A percentile compares a stretch with the other conserved stretches of the same genome.
Conservation (phyloP, 2,888 invertebrate species). For the Drosophila tanythrix region DNA sequence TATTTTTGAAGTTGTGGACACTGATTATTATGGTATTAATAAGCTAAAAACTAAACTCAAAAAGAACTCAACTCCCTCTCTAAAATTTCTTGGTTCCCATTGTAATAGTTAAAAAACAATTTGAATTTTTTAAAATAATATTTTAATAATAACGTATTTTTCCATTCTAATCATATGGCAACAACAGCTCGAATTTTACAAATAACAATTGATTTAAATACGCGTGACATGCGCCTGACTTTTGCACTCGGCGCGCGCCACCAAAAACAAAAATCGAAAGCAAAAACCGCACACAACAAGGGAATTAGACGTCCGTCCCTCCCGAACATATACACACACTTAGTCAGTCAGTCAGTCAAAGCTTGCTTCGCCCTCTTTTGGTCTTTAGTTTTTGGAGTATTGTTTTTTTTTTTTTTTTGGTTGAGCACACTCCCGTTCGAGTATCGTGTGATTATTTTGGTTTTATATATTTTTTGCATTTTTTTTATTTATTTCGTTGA, state of each 20-base stretch:
- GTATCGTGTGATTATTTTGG: conserved; percentile 75
- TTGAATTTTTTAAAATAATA: not conserved
- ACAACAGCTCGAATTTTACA: conserved; percentile 6
- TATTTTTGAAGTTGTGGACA: not conserved
- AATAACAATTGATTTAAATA: conserved; percentile 73
- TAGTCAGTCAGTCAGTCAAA: conserved; percentile 64
- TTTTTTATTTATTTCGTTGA: conserved; percentile 35
- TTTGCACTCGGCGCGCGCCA: conserved; percentile 70
- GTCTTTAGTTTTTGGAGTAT: conserved; percentile 24
- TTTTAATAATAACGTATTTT: conserved; percentile 23
- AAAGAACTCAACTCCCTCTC: not conserved
- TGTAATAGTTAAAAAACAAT: not conserved
- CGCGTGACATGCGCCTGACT: conserved; percentile 79
- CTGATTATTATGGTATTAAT: not conserved
- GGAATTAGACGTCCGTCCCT: conserved; percentile 15
- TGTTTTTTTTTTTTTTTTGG: conserved; percentile 8
- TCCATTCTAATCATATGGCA: conserved; percentile 32
- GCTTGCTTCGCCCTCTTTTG: conserved; percentile 62
- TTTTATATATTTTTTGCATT: conserved; percentile 36
- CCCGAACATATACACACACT: conserved; percentile 13
- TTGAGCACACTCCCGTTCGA: conserved; percentile 60
- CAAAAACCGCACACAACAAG: conserved; percentile 35
- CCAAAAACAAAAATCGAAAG: conserved; percentile 49
- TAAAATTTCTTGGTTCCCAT: not conserved
- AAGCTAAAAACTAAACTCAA: not conserved